Percentiles rank a stretch among this genome's conserved stretches.
These are phyloP conservation scores for Barnardius zonarius DNA, from an alignment of 2,113 vertebrate genomes.

Conservation along the genomic window DNA sequence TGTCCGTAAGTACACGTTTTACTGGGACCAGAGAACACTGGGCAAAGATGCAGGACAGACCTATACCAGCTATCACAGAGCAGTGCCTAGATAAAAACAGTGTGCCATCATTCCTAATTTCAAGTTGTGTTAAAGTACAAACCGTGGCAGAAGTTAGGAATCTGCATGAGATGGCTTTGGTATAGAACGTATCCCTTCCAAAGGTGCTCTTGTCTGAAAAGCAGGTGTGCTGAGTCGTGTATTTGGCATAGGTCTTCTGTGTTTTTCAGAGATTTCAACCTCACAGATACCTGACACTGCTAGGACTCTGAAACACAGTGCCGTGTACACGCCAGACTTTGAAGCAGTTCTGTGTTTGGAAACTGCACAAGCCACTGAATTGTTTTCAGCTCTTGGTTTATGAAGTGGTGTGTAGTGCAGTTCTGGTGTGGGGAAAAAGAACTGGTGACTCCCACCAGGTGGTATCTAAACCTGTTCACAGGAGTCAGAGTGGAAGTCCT, in stretches of 20 bases:
- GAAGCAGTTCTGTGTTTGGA: neutral
- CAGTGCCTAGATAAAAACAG: neutral
- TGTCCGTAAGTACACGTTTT: neutral
- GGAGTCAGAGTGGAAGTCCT: neutral
- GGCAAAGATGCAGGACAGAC: neutral
- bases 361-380: neutral
- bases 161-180: rapidly evolving
- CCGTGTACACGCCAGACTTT: neutral
- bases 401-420: neutral
- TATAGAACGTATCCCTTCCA: neutral
- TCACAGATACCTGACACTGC: neutral
- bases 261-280: neutral
- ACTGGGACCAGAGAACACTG: neutral
- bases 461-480: neutral
- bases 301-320: neutral
- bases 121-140: neutral
- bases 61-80: neutral
- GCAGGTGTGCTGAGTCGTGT: rapidly evolving
- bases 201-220: neutral
- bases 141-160: neutral
- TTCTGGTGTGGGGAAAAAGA: neutral
- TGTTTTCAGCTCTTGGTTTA: neutral
- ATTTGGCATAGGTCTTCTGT: neutral
- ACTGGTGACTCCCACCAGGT: neutral
- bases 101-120: neutral